Percentiles rank a stretch among this genome's conserved stretches.
Conservation (phyloP, 2,888 invertebrate species). For the Chromoteleia sp. region DNA sequence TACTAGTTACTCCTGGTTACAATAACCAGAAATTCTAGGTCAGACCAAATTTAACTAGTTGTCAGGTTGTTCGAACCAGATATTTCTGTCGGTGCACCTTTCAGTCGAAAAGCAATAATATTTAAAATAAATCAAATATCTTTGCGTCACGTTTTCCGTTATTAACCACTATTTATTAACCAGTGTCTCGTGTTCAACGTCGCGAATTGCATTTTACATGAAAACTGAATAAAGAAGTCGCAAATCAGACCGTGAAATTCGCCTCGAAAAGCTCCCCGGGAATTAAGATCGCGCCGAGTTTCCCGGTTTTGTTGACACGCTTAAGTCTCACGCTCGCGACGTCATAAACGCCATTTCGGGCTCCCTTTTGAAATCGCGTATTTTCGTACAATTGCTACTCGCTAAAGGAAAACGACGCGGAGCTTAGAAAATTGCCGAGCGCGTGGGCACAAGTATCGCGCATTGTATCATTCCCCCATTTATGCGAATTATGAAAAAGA, state of each 20-base stretch:
- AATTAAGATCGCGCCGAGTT: slow-evolving; percentile 14
- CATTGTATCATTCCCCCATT: slow-evolving; percentile 61
- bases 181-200: too few species aligned
- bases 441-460: slow-evolving; percentile 41
- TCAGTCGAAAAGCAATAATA: too few species aligned
- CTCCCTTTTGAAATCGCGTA: slow-evolving; percentile 48
- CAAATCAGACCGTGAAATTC: slow-evolving; percentile 9
- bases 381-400: slow-evolving; percentile 63
- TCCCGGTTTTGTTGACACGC: slow-evolving; percentile 30
- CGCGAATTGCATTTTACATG: too few species aligned
- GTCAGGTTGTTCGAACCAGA: too few species aligned
- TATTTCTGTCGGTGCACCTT: too few species aligned
- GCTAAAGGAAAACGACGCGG: slow-evolving; percentile 21
- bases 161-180: too few species aligned
- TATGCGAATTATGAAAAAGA: slow-evolving; percentile 57
- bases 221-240: slow-evolving; percentile 3
- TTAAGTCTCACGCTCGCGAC: slow-evolving; percentile 53
- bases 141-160: too few species aligned
- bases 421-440: slow-evolving; percentile 54
- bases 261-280: slow-evolving; percentile 5
- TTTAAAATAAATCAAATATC: too few species aligned
- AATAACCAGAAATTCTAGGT: too few species aligned
- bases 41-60: too few species aligned
- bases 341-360: slow-evolving; percentile 57
- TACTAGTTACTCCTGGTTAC: too few species aligned